Percentiles rank a stretch among this genome's conserved stretches.
These are phyloP conservation scores for Spondyliosoma cantharus DNA, from an alignment of 2,797 vertebrate species.

Conservation along the genomic window DNA sequence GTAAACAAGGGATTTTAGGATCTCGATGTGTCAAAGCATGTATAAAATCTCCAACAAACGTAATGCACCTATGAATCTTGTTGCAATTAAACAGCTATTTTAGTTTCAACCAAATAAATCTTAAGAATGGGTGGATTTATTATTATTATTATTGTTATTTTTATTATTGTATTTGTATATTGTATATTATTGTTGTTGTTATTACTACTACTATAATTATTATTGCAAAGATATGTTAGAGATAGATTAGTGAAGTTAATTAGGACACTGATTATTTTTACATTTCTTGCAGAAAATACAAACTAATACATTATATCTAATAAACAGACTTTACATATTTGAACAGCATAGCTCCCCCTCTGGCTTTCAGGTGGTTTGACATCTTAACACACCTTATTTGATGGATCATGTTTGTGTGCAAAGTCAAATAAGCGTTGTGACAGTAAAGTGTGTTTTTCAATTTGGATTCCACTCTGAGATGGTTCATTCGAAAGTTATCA, in stretches of 20 bases:
- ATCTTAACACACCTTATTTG: slow-evolving; percentile 24
- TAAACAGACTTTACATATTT: neutral
- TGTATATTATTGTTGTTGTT: neutral
- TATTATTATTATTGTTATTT: neutral
- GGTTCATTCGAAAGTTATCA: neutral
- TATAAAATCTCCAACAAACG: neutral
- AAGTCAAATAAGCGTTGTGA: slow-evolving; percentile 23
- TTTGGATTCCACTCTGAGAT: neutral
- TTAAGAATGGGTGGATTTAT: neutral
- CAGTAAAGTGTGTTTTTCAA: neutral
- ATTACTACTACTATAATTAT: neutral
- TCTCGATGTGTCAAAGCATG: neutral
- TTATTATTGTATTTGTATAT: too few relatives aligned
- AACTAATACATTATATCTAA: slow-evolving; percentile 4
- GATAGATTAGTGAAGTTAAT: neutral
- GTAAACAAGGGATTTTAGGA: neutral
- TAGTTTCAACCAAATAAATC: neutral
- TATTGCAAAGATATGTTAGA: neutral
- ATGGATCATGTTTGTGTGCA: slow-evolving; percentile 18
- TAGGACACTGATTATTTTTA: neutral
- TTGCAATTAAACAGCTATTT: neutral
- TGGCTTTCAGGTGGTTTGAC: slow-evolving; percentile 54
- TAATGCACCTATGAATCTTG: neutral
- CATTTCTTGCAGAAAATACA: slow-evolving; percentile 15
- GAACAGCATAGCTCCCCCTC: slow-evolving; percentile 65